phyloP scores from a whole-genome alignment of 2,113 vertebrate genomes.

The Bettongia penicillata region DNA sequence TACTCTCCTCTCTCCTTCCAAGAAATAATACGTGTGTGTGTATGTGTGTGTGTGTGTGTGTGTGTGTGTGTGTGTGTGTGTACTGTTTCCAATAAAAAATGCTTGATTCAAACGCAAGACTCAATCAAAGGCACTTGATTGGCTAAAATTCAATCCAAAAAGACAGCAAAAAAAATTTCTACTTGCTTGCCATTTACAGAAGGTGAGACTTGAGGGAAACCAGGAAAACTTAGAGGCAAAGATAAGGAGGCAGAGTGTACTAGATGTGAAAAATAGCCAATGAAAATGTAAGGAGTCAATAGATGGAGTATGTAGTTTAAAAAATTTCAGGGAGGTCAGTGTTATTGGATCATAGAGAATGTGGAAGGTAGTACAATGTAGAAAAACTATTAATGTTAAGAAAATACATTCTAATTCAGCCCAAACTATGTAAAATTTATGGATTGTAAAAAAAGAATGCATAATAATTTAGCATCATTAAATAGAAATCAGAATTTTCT shows the following conservation, averaged over 20 bases:
- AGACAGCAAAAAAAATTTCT: no score
- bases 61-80: no score
- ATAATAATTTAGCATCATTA: slow-evolving; percentile 51
- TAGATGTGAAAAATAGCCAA: neutral
- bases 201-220: neutral
- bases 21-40: no score
- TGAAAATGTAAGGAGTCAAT: neutral
- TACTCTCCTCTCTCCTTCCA: no score
- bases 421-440: neutral
- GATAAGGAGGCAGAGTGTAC: neutral
- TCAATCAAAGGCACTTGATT: no score
- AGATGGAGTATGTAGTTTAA: neutral
- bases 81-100: no score
- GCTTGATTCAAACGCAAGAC: no score
- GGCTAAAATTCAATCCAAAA: no score
- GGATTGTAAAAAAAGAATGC: neutral
- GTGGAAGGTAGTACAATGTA: neutral
- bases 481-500: slow-evolving; percentile 48
- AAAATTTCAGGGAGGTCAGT: neutral
- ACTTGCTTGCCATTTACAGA: no score
- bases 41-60: no score
- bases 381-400: neutral
- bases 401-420: slow-evolving; percentile 50
- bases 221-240: neutral
- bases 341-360: neutral